phyloP scores from a whole-genome alignment of 2,113 vertebrate species.

The Nothocercus nigrocapillus region DNA sequence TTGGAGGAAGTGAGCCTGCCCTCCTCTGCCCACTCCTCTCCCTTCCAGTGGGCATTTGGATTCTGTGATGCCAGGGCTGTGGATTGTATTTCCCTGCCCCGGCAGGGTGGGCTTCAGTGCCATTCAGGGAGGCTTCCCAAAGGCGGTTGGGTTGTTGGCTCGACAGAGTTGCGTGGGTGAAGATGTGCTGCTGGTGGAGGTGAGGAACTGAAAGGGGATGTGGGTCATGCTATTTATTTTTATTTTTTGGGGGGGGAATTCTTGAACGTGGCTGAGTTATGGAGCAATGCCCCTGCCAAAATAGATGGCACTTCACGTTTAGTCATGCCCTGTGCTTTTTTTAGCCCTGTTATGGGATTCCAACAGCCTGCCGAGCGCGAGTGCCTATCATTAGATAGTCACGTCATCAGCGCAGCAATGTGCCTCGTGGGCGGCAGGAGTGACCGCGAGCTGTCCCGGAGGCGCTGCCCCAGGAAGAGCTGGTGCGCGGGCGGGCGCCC shows the following conservation, averaged over 20 bases:
- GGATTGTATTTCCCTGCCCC: rapidly evolving
- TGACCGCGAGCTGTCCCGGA: not conserved
- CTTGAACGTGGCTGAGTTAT: not conserved
- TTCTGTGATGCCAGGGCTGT: rapidly evolving
- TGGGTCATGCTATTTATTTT: not conserved
- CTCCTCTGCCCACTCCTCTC: not conserved
- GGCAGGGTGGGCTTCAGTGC: not conserved
- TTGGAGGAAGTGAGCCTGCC: not conserved
- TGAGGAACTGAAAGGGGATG: not conserved
- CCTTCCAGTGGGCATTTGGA: not conserved
- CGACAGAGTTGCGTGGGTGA: not conserved
- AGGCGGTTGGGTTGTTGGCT: not conserved
- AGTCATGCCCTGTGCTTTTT: slow-evolving; percentile 36
- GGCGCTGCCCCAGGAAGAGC: not conserved
- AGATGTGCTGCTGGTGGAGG: not conserved
- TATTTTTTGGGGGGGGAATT: not conserved
- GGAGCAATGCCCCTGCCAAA: not conserved
- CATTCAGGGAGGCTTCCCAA: not conserved
- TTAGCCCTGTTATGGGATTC: slow-evolving; percentile 27
- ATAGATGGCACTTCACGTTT: not conserved
- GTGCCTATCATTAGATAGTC: not conserved
- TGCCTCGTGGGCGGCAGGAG: not conserved
- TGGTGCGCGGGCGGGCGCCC: not conserved
- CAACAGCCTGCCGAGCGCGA: not conserved
- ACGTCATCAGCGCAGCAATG: not conserved